Evolutionary conservation across 2,888 invertebrate species (phyloP).

Genomic region (Sesia apiformis): DNA sequence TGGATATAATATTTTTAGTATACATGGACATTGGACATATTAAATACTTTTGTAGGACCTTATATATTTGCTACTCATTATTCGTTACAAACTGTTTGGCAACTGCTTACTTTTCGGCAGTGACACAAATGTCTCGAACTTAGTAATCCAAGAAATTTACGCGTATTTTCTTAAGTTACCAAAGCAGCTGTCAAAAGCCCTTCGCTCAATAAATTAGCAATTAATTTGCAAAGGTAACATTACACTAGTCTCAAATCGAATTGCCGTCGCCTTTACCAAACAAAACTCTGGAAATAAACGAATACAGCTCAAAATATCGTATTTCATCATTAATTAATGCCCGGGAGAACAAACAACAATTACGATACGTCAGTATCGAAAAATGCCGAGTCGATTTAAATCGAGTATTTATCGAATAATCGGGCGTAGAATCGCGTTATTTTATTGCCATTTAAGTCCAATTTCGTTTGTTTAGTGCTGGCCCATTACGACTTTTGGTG

Average conservation of each 20-base stretch:
- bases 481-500: constrained; percentile 13
- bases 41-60: too few species aligned
- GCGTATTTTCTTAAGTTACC: too few species aligned
- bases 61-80: too few species aligned
- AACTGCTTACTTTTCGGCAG: too few species aligned
- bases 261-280: constrained; percentile 7
- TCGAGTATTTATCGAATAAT: constrained; percentile 35
- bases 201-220: neutral
- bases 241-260: neutral
- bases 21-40: too few species aligned
- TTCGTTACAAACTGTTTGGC: too few species aligned
- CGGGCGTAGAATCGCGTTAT: constrained; percentile 28
- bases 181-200: neutral
- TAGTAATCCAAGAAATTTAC: too few species aligned
- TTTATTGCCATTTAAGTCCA: constrained; percentile 50
- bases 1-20: too few species aligned
- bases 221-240: neutral
- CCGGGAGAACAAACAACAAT: constrained; percentile 54
- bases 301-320: constrained; percentile 47
- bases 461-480: constrained; percentile 46
- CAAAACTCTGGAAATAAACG: constrained; percentile 12
- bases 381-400: constrained; percentile 32
- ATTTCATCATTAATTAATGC: constrained; percentile 63
- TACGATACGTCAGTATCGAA: constrained; percentile 46
- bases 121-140: too few species aligned